phyloP scores from a whole-genome alignment of 2,113 vertebrate genomes.

The Sigmodon hispidus region DNA sequence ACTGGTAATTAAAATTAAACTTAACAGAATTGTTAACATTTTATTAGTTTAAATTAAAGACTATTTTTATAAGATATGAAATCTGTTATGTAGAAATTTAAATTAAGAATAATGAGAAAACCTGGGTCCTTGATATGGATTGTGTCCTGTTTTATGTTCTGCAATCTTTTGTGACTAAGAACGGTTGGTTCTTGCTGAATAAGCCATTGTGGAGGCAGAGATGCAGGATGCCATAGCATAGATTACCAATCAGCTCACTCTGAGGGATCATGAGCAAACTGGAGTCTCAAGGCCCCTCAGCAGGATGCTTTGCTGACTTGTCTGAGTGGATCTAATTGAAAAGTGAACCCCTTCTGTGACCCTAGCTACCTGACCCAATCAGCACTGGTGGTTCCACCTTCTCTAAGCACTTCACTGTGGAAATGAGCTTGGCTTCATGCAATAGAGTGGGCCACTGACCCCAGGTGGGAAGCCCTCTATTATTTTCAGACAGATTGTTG shows the following conservation, averaged over 20 bases:
- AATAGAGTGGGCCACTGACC: conserved; percentile 21
- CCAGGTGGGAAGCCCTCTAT: background rate
- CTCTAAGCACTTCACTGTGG: conserved; percentile 16
- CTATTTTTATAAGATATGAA: conserved; percentile 12
- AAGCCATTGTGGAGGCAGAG: background rate
- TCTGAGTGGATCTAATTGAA: conserved; percentile 56
- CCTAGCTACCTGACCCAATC: conserved; percentile 44
- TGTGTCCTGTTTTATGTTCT: background rate
- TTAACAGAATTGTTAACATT: background rate
- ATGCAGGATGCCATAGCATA: background rate
- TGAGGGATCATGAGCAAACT: background rate
- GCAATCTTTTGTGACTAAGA: background rate
- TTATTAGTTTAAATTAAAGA: background rate
- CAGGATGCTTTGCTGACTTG: background rate
- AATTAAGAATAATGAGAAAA: background rate
- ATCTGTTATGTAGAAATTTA: background rate
- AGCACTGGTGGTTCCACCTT: background rate
- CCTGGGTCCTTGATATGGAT: background rate
- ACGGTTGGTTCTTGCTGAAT: background rate
- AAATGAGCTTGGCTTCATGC: conserved; percentile 1
- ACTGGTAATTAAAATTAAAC: background rate
- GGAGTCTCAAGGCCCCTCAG: background rate
- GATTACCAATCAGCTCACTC: conserved; percentile 26
- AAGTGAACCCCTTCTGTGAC: conserved; percentile 35
- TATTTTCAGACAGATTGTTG: conserved; percentile 38